phyloP scores from a whole-genome alignment of 2,113 vertebrate genomes.

The Cephalopholis sonnerati region DNA sequence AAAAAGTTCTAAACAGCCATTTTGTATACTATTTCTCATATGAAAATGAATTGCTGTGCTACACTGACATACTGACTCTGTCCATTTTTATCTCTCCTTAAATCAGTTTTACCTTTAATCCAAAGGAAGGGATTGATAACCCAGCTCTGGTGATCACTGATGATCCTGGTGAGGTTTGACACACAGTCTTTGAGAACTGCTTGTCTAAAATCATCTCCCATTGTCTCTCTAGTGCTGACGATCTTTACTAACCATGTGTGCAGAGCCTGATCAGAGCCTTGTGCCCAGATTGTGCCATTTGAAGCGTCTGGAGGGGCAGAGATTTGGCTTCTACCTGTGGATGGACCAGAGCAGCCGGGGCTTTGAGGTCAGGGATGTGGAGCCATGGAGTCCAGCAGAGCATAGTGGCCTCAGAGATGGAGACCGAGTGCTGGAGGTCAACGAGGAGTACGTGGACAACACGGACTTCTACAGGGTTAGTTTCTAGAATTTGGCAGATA shows the following conservation, averaged over 20 bases:
- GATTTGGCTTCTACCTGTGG: slow-evolving; percentile 89
- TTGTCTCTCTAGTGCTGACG: neutral
- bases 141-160: slow-evolving; percentile 92
- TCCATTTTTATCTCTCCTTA: slow-evolving; percentile 20
- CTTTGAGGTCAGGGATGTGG: slow-evolving; percentile 84
- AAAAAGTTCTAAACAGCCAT: neutral
- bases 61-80: neutral
- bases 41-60: neutral
- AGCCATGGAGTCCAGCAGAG: slow-evolving; percentile 88
- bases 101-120: slow-evolving; percentile 92
- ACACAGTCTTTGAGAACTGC: neutral
- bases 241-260: neutral
- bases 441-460: slow-evolving; percentile 83
- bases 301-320: slow-evolving; percentile 81
- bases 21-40: neutral
- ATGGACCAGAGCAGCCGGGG: slow-evolving; percentile 70
- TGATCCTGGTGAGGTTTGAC: slow-evolving; percentile 86
- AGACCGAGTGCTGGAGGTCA: slow-evolving; percentile 91
- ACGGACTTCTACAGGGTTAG: slow-evolving; percentile 86
- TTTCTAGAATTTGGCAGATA: neutral
- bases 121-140: slow-evolving; percentile 96
- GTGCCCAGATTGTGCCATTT: slow-evolving; percentile 87
- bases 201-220: neutral
- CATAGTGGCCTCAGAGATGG: slow-evolving; percentile 86
- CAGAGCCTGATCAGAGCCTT: slow-evolving; percentile 52